These are phyloP conservation scores for Epinephelus lanceolatus DNA, from an alignment of 2,113 vertebrate genomes.

Conservation along the genomic window DNA sequence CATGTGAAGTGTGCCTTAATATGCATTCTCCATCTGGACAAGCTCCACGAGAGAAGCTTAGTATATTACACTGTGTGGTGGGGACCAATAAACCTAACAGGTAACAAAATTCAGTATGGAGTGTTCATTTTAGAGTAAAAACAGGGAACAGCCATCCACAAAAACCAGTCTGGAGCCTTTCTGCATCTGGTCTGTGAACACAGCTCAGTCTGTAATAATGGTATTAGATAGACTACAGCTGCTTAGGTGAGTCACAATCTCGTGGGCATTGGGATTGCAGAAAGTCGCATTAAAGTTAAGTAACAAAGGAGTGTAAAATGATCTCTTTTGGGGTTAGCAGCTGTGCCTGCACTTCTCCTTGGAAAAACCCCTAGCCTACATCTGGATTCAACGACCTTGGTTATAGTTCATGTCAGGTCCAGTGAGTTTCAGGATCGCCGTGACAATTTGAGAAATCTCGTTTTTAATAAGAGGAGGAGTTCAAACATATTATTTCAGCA, in stretches of 20 bases:
- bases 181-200: slow-evolving; percentile 59
- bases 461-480: slow-evolving; percentile 37
- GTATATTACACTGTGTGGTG: slow-evolving; percentile 51
- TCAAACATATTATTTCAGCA: not conserved
- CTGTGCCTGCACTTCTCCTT: slow-evolving; percentile 35
- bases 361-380: slow-evolving; percentile 44
- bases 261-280: slow-evolving; percentile 40
- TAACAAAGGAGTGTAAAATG: slow-evolving; percentile 60
- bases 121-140: slow-evolving; percentile 36
- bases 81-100: slow-evolving; percentile 55
- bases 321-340: slow-evolving; percentile 55
- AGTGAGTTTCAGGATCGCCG: slow-evolving; percentile 6
- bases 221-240: slow-evolving; percentile 64
- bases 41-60: slow-evolving; percentile 23
- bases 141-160: not conserved
- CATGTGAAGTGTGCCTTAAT: slow-evolving; percentile 18
- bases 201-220: slow-evolving; percentile 45
- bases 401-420: slow-evolving; percentile 47
- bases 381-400: slow-evolving; percentile 53
- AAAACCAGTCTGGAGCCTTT: slow-evolving; percentile 11
- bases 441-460: slow-evolving; percentile 28
- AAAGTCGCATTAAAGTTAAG: slow-evolving; percentile 63
- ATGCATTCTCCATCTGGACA: slow-evolving; percentile 53
- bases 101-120: slow-evolving; percentile 37
- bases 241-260: slow-evolving; percentile 66